Percentiles rank a stretch among this genome's conserved stretches.
These are phyloP conservation scores for Tubulanus polymorphus DNA, from an alignment of 2,888 invertebrate genomes.

Conservation along the genomic window DNA sequence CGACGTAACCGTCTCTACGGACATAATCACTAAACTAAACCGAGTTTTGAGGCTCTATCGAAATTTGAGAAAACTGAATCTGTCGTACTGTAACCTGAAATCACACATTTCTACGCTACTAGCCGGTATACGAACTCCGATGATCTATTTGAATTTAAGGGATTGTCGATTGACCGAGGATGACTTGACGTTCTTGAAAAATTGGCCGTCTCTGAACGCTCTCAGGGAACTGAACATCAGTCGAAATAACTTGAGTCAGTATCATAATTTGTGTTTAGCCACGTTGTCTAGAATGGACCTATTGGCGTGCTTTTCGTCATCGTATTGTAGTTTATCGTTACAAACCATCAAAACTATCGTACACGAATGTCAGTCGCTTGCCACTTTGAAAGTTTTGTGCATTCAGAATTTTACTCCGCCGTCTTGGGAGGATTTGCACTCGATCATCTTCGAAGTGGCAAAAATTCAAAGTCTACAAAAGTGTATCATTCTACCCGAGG, in stretches of 20 bases:
- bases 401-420: slow-evolving; percentile 39
- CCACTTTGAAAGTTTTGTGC: slow-evolving; percentile 28
- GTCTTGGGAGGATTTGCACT: slow-evolving; percentile 23
- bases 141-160: slow-evolving; percentile 32
- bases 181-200: slow-evolving; percentile 29
- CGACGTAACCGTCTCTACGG: slow-evolving; percentile 23
- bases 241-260: slow-evolving; percentile 31
- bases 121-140: slow-evolving; percentile 15
- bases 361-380: slow-evolving; percentile 24
- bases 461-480: slow-evolving; percentile 31
- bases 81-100: slow-evolving; percentile 35
- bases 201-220: slow-evolving; percentile 25
- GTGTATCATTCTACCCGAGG: slow-evolving; percentile 34
- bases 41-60: slow-evolving; percentile 20
- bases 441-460: slow-evolving; percentile 27
- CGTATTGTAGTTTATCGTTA: slow-evolving; percentile 30
- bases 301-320: slow-evolving; percentile 31
- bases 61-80: slow-evolving; percentile 26
- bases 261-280: slow-evolving; percentile 18
- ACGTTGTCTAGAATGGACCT: slow-evolving; percentile 22
- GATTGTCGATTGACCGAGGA: slow-evolving; percentile 33
- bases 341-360: slow-evolving; percentile 26
- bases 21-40: slow-evolving; percentile 23
- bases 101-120: slow-evolving; percentile 26
- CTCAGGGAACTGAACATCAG: slow-evolving; percentile 38